phyloP scores from a whole-genome alignment of 2,113 vertebrate genomes.

The Circaetus cinerascens region DNA sequence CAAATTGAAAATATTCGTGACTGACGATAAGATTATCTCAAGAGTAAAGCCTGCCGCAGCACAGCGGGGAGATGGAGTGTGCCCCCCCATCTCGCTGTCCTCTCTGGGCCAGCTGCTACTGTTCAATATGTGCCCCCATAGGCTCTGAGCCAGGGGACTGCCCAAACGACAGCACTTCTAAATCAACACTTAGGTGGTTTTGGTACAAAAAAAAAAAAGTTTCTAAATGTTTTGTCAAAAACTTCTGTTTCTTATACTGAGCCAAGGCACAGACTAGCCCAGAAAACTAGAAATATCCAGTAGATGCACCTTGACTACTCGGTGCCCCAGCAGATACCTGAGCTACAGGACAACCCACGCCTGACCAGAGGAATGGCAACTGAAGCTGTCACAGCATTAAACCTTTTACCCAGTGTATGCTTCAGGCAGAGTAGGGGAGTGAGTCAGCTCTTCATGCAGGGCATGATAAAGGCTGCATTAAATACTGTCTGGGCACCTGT shows the following conservation, averaged over 20 bases:
- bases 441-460: neutral
- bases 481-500: neutral
- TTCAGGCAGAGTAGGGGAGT: neutral
- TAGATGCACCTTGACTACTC: neutral
- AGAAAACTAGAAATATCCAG: neutral
- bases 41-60: neutral
- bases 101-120: neutral
- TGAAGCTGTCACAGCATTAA: neutral
- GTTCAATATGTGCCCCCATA: neutral
- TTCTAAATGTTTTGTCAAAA: neutral
- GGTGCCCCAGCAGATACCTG: neutral
- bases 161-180: neutral
- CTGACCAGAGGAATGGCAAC: neutral
- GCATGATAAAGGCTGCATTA: neutral
- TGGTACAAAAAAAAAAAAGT: neutral
- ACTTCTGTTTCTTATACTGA: neutral
- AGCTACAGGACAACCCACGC: neutral
- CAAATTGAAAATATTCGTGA: neutral
- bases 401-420: fast-evolving
- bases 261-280: neutral
- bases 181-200: neutral
- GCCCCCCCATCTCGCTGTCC: neutral
- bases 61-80: neutral
- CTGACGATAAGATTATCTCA: neutral
- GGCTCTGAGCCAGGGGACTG: neutral